Evolutionary conservation across 2,113 vertebrate species (phyloP), one percentile per base, ranked within the genome.

Genomic region (Larimichthys crocea): DNA sequence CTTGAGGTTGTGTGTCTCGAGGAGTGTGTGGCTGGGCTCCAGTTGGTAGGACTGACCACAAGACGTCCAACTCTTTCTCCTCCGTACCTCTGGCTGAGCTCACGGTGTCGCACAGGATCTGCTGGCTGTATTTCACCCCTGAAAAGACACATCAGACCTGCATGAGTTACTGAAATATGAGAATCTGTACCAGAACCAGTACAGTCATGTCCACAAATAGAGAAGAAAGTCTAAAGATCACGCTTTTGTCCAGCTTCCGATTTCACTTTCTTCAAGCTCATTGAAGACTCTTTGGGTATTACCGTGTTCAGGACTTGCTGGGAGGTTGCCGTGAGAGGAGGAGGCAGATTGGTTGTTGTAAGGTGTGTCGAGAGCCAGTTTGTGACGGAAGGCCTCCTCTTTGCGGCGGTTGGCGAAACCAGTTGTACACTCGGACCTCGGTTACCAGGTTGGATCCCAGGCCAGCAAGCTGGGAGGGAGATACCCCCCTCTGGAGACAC

Each of bases 371-470:
- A 98, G 97, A 53, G 98, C 97, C 81, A 99, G 89, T 92, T 99
- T 99, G 94, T 99, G 97, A 19, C 97, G 95, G 75, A 99, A 99
- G 10, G 98, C 98, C 90, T 99, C 98, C 74, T 99, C 98, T 92
- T 99, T 99, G 68, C 98, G 96, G 10, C 98, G 96, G 57, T 99
- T 99, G 85, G 98, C 98, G 52, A 99, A 99, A 99, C 98, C 98
- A 99, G 90, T 99, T 99, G 94, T 99, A 99, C 64, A 99, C 98
- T 6, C 98, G 96, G 72, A 99, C 98, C 89, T 99, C 98, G 0
- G 98, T 99, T 52, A 99, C 98, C 26, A 99, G 95, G 94, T 99
- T 99, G 0, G 98, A 99, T 83, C 98, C 98, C 89, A 99, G 92
- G 1, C 98, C 98, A 19, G 99, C 98, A 5, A 98, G 96, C 94